These are phyloP conservation scores for Helicoverpa assulta DNA, from an alignment of 2,888 invertebrate species.

Conservation along the genomic window DNA sequence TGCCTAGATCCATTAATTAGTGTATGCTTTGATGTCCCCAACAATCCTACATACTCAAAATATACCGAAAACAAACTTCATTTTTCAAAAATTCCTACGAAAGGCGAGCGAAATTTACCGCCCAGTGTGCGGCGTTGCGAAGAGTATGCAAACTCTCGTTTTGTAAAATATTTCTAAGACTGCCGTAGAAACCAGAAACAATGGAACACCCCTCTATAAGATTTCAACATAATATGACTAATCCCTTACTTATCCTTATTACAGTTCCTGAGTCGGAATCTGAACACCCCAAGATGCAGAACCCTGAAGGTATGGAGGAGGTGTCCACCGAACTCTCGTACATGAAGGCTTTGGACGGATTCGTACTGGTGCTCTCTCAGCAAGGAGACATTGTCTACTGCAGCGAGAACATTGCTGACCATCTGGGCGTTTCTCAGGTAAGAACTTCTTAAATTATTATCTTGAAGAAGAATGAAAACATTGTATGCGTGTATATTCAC, in stretches of 20 bases:
- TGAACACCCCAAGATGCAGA: conserved; percentile 76
- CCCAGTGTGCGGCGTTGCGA: no score
- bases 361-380: conserved; percentile 95
- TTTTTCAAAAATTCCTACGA: no score
- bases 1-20: no score
- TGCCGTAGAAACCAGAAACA: neutral
- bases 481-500: neutral
- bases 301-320: conserved; percentile 83
- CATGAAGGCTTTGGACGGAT: conserved; percentile 96
- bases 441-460: conserved; percentile 18
- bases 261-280: conserved; percentile 79
- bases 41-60: no score
- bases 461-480: neutral
- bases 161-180: no score
- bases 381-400: conserved; percentile 98
- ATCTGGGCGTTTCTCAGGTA: conserved; percentile 98
- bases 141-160: no score
- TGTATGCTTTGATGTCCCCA: no score
- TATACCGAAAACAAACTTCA: no score
- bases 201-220: neutral
- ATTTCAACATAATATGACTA: neutral
- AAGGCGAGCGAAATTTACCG: no score
- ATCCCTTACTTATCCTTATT: conserved; percentile 56
- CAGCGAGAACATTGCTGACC: conserved; percentile 97
- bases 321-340: conserved; percentile 91